phyloP scores from a whole-genome alignment of 1,140 invertebrate species.

The Charaxes varanes region DNA sequence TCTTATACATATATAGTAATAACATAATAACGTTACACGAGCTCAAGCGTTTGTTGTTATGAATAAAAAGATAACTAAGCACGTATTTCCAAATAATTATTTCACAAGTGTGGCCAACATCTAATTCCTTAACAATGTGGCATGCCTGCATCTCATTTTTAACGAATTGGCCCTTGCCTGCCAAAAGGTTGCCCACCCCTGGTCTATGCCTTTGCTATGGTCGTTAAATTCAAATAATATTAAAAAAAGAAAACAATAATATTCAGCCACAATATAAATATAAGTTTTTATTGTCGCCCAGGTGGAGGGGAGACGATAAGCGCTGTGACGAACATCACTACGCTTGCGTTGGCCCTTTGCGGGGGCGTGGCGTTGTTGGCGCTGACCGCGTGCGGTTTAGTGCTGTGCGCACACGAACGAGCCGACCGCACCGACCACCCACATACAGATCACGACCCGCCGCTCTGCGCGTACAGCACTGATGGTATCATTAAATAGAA shows the following conservation, averaged over 20 bases:
- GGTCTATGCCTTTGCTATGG: no score
- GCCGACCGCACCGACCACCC: conserved; percentile 25
- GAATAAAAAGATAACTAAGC: no score
- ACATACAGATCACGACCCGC: conserved; percentile 33
- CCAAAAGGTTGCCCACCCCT: no score
- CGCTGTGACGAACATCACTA: conserved; percentile 55
- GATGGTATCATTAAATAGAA: conserved; percentile 46
- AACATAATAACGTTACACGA: no score
- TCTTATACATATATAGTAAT: neutral
- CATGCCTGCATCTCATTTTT: no score
- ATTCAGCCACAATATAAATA: conserved; percentile 2
- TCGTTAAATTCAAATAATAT: no score
- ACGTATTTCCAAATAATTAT: no score
- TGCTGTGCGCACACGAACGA: conserved; percentile 56
- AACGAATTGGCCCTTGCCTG: no score
- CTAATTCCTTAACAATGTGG: no score
- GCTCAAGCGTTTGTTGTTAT: no score
- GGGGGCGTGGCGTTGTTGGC: conserved; percentile 59
- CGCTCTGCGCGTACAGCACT: conserved; percentile 55
- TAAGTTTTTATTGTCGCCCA: conserved; percentile 7
- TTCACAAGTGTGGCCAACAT: no score
- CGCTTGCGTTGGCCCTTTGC: conserved; percentile 49
- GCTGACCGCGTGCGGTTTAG: conserved; percentile 60
- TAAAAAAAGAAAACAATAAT: no score
- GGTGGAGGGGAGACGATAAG: conserved; percentile 25